These are phyloP conservation scores for Coremacera marginata DNA, from an alignment of 2,888 invertebrate species.

Conservation along the genomic window DNA sequence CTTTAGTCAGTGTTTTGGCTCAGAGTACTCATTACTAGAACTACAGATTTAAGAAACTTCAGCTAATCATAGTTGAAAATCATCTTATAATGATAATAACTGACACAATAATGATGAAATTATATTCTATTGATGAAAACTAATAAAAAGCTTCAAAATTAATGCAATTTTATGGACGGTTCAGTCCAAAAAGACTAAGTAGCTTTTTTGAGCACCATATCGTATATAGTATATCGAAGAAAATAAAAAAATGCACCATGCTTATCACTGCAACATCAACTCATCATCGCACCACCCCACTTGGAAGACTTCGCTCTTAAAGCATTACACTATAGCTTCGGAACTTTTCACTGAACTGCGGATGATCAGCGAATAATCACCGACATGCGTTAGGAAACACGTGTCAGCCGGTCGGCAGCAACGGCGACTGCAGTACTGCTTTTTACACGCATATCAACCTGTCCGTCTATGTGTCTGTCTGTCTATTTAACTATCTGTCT, in stretches of 20 bases:
- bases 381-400: constrained; percentile 25
- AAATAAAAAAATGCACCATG: constrained; percentile 1
- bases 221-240: background rate
- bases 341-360: constrained; percentile 21
- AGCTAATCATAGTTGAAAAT: too few relatives aligned
- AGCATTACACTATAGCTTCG: background rate
- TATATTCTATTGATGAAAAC: too few relatives aligned
- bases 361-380: constrained; percentile 36
- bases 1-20: too few relatives aligned
- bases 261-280: background rate
- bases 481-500: constrained; percentile 5
- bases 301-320: too few relatives aligned
- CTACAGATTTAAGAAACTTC: too few relatives aligned
- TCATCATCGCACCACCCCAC: background rate
- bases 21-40: too few relatives aligned
- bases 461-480: background rate
- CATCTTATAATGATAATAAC: too few relatives aligned
- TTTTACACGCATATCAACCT: constrained; percentile 24
- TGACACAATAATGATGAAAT: too few relatives aligned
- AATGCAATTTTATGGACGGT: too few relatives aligned
- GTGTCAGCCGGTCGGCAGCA: constrained; percentile 14
- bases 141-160: too few relatives aligned
- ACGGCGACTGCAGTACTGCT: background rate
- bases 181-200: too few relatives aligned
- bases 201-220: too few relatives aligned